A percentile compares a stretch with the other conserved stretches of the same genome.
These are phyloP conservation scores for Smithornis capensis DNA, from an alignment of 2,113 vertebrate genomes.

Conservation along the genomic window DNA sequence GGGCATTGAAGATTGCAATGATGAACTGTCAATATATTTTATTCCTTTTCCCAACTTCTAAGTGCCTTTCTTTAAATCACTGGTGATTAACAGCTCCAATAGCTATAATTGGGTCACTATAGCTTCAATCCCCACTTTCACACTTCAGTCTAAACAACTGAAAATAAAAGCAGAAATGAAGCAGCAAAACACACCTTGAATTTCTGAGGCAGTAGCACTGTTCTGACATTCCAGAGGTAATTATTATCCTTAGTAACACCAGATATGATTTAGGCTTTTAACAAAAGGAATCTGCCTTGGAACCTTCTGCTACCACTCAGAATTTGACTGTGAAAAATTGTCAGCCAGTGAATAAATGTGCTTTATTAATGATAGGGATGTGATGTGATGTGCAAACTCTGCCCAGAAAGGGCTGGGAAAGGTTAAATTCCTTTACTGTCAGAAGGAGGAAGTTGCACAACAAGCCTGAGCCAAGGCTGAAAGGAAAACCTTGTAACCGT, in stretches of 20 bases:
- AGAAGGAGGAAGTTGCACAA: background rate
- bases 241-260: constrained; percentile 69
- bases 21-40: background rate
- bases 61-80: background rate
- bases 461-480: background rate
- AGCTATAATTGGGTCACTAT: background rate
- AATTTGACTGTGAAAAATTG: constrained; percentile 52
- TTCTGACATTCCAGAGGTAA: constrained; percentile 41
- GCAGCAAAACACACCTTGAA: constrained; percentile 37
- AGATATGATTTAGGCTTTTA: constrained; percentile 64
- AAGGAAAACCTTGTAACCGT: background rate
- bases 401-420: constrained; percentile 34
- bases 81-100: background rate
- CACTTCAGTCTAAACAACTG: background rate
- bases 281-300: constrained; percentile 66
- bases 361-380: constrained; percentile 35
- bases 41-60: background rate
- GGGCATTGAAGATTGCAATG: background rate
- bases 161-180: constrained; percentile 26
- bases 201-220: constrained; percentile 22
- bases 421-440: background rate
- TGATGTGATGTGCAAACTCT: constrained; percentile 56
- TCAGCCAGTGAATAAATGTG: constrained; percentile 64
- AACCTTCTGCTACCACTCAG: constrained; percentile 58
- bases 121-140: background rate